Evolutionary conservation across 1,140 invertebrate species (phyloP).

Genomic region (Wiebesia pumilae): DNA sequence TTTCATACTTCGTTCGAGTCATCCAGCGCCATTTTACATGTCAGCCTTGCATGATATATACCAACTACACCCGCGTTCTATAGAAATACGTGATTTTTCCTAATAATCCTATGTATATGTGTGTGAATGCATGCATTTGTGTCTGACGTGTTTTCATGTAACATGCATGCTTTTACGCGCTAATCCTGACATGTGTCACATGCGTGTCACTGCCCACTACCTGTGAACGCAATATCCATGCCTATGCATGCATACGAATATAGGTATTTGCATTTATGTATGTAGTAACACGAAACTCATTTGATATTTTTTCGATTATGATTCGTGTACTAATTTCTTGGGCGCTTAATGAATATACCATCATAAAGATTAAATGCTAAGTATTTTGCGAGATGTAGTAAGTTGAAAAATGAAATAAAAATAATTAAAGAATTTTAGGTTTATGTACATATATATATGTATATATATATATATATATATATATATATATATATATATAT

Average conservation of each 20-base stretch:
- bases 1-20: conserved; percentile 67
- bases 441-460: no score
- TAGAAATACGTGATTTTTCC: not conserved
- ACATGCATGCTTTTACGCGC: not conserved
- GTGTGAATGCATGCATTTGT: not conserved
- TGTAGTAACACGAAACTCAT: no score
- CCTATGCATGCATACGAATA: not conserved
- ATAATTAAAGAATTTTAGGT: no score
- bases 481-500: no score
- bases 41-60: conserved; percentile 11
- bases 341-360: no score
- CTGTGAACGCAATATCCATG: not conserved
- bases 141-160: not conserved
- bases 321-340: no score
- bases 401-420: no score
- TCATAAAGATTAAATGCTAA: no score
- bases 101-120: not conserved
- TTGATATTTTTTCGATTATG: no score
- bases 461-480: no score
- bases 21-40: conserved; percentile 66
- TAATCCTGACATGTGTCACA: not conserved
- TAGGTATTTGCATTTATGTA: no score
- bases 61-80: not conserved
- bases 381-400: no score
- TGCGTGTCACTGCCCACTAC: not conserved